Conservation (phyloP, 2,888 invertebrate genomes). For the Caenorhabditis angaria region DNA sequence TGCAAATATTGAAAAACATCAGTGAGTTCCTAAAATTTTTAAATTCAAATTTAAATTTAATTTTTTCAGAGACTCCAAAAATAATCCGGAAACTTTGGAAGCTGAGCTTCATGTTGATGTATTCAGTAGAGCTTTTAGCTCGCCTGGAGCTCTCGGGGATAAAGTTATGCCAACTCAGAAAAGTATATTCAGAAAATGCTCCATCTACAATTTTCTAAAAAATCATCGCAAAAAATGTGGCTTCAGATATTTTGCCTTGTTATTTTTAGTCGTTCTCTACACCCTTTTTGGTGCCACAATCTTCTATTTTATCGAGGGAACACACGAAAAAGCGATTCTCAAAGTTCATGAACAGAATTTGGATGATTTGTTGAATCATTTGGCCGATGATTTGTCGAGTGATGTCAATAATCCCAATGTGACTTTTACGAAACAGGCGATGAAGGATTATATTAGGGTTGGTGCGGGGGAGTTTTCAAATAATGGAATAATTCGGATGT, state of each 20-base stretch:
- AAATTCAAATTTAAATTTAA: too few species aligned
- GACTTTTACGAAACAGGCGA: constrained; percentile 12
- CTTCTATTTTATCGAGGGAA: constrained; percentile 50
- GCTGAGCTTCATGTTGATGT: constrained; percentile 25
- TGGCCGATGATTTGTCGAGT: constrained; percentile 26
- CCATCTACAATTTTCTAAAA: constrained; percentile 4
- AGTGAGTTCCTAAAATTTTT: too few species aligned
- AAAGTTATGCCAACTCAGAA: constrained; percentile 21
- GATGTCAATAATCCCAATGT: constrained; percentile 31
- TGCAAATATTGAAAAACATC: too few species aligned
- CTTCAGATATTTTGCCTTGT: constrained; percentile 48
- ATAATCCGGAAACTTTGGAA: constrained; percentile 16
- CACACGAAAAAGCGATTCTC: constrained; percentile 8
- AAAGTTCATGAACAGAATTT: constrained; percentile 14
- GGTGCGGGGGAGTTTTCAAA: too few species aligned
- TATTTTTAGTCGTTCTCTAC: constrained; percentile 39
- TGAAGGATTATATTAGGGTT: constrained; percentile 40
- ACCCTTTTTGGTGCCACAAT: constrained; percentile 49
- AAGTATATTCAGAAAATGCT: constrained; percentile 8
- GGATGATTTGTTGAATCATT: constrained; percentile 20
- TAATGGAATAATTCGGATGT: too few species aligned
- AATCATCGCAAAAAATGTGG: constrained; percentile 52
- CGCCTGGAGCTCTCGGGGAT: constrained; percentile 36
- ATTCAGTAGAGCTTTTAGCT: constrained; percentile 12
- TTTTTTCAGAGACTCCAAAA: too few species aligned